Evolutionary conservation across 2,797 vertebrate genomes (phyloP), one percentile per base, ranked within the genome.

Genomic region (Sebastolobus altivelis): DNA sequence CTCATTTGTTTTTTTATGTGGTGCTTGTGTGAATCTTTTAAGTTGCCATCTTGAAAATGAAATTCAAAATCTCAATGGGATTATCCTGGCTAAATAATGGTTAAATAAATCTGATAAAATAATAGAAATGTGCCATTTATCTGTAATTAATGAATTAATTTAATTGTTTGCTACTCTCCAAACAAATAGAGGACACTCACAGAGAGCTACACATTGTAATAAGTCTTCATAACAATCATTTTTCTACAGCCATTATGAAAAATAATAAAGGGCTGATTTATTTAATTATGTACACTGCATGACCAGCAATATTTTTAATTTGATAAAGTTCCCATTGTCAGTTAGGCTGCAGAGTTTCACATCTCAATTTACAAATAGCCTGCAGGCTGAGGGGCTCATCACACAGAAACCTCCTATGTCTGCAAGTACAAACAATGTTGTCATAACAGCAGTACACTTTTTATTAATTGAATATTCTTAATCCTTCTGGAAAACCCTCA

Each of bases 251-350:
- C 56, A 56, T 56, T 38, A 13, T 46, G 10, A 61, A 43, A 38
- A 37, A 46, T 13, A 33, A 60, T 55, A 38, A 52, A 56, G 55
- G 12, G 18, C 11, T 46, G 12, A 66, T 79, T 33, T 66, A 66
- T 74, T 43, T 37, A 10, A 71, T 61, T 40, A 38, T 61, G 18
- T 25, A n/a, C 35, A 49, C 11, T 25, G 27, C 59, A 74, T 25
- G 27, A 43, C 40, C 54, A 55, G 38, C 10, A 33, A 25, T 40
- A 69, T 43, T 54, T 74, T 60, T 60, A 3, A 46, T 74, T 75
- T 60, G 6, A 60, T 70, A 22, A 70, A 83, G 65, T 20, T 70
- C 5, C 20, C 10, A 52, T 58, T 67, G 40, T 54, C 61, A 46
- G 25, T 72, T 4, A 33, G n/a, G n/a, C 27, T 63, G 38, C 37